A percentile compares a stretch with the other conserved stretches of the same genome.
These are phyloP conservation scores for Reinhardtius hippoglossoides DNA, from an alignment of 2,113 vertebrate genomes.

Conservation along the genomic window DNA sequence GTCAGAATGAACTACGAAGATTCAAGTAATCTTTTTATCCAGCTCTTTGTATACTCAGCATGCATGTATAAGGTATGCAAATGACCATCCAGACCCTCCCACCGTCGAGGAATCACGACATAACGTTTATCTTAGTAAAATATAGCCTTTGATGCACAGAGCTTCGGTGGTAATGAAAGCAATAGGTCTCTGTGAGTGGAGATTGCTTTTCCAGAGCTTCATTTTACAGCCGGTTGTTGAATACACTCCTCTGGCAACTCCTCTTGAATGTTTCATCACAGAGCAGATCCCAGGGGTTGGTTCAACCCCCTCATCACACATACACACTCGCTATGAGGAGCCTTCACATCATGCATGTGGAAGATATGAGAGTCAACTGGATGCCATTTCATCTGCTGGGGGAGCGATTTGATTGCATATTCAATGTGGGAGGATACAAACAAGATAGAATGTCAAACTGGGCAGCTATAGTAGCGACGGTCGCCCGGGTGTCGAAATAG, in stretches of 20 bases:
- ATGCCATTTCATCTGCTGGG: constrained; percentile 76
- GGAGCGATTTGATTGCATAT: constrained; percentile 76
- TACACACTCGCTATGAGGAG: constrained; percentile 51
- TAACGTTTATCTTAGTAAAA: constrained; percentile 73
- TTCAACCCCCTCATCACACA: constrained; percentile 62
- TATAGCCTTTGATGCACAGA: constrained; percentile 68
- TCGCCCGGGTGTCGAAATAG: constrained; percentile 34
- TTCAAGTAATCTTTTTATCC: constrained; percentile 35
- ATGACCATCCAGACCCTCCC: constrained; percentile 58
- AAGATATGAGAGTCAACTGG: constrained; percentile 76
- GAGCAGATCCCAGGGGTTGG: constrained; percentile 73
- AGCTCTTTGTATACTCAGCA: constrained; percentile 23
- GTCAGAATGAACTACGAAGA: constrained; percentile 31
- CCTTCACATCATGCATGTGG: constrained; percentile 66
- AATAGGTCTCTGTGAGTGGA: constrained; percentile 76
- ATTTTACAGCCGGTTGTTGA: constrained; percentile 74
- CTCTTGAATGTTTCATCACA: constrained; percentile 83
- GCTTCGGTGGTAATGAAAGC: constrained; percentile 74
- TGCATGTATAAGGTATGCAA: constrained; percentile 57
- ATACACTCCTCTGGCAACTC: constrained; percentile 76
- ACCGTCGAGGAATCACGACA: constrained; percentile 39
- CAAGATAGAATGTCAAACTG: constrained; percentile 66
- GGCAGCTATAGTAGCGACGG: constrained; percentile 44
- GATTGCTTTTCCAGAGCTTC: constrained; percentile 80
- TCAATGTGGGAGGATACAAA: constrained; percentile 71